Evolutionary conservation across 2,888 invertebrate species (phyloP).

Genomic region (Prenolepis imparis): DNA sequence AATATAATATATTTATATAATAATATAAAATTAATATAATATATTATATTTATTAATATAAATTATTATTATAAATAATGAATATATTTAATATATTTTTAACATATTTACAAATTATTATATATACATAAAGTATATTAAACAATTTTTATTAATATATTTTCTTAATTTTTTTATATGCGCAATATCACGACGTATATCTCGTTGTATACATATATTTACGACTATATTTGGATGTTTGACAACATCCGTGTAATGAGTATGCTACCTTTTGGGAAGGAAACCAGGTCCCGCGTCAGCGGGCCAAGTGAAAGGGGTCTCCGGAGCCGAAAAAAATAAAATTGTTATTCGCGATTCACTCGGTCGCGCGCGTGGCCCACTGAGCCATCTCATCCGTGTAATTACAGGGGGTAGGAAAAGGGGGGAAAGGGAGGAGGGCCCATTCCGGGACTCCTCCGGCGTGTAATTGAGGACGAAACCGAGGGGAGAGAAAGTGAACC

Average conservation of each 20-base stretch:
- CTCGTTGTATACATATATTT: neutral
- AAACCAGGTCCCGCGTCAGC: slow-evolving; percentile 65
- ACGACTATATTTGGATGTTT: neutral
- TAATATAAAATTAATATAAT: too few relatives aligned
- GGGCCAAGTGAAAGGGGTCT: slow-evolving; percentile 76
- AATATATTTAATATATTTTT: neutral
- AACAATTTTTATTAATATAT: neutral
- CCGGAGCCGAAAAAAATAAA: slow-evolving; percentile 29
- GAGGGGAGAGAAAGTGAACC: slow-evolving; percentile 77
- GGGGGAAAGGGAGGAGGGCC: too few relatives aligned
- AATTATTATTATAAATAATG: neutral
- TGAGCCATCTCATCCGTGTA: slow-evolving; percentile 80
- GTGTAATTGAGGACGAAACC: slow-evolving; percentile 75
- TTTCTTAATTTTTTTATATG: neutral
- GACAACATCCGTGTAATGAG: slow-evolving; percentile 53
- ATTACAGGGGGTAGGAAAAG: slow-evolving; percentile 76
- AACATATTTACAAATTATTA: neutral
- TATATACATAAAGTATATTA: neutral
- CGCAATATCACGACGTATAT: neutral
- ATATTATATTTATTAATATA: too few relatives aligned
- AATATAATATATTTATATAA: too few relatives aligned
- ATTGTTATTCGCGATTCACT: slow-evolving; percentile 70
- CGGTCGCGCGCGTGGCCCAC: slow-evolving; percentile 58
- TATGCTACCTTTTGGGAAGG: slow-evolving; percentile 57
- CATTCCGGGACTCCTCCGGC: slow-evolving; percentile 53